phyloP scores from a whole-genome alignment of 1,140 invertebrate genomes.

The Onthophagus taurus region DNA sequence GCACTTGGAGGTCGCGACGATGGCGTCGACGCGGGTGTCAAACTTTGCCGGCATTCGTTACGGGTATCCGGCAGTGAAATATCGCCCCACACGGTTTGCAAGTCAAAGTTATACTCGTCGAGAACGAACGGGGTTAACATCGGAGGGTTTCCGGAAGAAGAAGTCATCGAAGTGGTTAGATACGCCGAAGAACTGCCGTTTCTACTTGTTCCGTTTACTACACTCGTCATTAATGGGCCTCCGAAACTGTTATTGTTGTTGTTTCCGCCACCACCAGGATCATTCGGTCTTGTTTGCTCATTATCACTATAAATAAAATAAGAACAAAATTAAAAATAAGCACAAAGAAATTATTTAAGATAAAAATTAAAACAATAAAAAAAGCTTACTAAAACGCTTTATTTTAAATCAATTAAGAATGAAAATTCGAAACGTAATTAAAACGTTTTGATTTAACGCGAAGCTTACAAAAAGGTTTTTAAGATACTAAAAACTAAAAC shows the following conservation, averaged over 20 bases:
- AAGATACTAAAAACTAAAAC: no score
- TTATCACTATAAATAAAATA: conserved; percentile 40
- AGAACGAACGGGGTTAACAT: conserved; percentile 34
- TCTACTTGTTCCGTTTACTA: conserved; percentile 49
- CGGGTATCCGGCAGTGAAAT: conserved; percentile 33
- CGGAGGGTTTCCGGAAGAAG: conserved; percentile 34
- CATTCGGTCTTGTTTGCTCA: conserved; percentile 38
- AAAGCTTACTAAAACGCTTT: no score
- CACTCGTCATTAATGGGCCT: conserved; percentile 55
- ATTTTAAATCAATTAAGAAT: no score
- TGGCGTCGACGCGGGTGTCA: conserved; percentile 39
- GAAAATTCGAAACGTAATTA: no score
- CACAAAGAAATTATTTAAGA: no score
- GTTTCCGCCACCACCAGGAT: conserved; percentile 29
- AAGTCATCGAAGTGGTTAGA: conserved; percentile 35
- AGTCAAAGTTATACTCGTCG: conserved; percentile 47
- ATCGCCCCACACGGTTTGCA: conserved; percentile 44
- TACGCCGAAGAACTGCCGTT: conserved; percentile 37
- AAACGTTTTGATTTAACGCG: no score
- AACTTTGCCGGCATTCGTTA: conserved; percentile 49
- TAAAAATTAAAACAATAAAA: no score
- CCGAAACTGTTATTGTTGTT: conserved; percentile 36
- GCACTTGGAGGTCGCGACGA: conserved; percentile 43
- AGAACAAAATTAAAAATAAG: no score
- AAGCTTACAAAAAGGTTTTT: no score